Conservation (phyloP, 2,113 vertebrate genomes). For the Notarius quadriscutis region DNA sequence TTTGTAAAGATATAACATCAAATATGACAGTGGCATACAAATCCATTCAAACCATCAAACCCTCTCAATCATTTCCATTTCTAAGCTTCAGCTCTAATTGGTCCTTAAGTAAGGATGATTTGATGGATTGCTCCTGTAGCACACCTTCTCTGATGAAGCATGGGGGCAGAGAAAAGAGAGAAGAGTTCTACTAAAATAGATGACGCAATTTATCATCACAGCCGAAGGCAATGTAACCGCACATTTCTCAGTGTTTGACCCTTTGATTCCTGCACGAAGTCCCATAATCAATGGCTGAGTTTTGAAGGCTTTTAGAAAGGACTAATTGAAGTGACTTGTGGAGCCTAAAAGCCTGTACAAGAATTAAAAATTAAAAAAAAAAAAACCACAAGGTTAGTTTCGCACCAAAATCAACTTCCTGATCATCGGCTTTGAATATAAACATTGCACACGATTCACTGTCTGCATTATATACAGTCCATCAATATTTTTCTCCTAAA, state of each 20-base stretch:
- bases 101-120: conserved; percentile 66
- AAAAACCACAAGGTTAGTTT: neutral
- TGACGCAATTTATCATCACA: conserved; percentile 35
- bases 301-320: conserved; percentile 8
- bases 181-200: conserved; percentile 30
- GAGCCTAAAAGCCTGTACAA: neutral
- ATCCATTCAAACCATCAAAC: conserved; percentile 26
- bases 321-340: conserved; percentile 21
- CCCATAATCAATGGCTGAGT: conserved; percentile 36
- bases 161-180: conserved; percentile 34
- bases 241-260: conserved; percentile 36
- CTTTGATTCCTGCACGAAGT: conserved; percentile 31
- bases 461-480: neutral
- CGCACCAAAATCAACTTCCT: neutral
- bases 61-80: conserved; percentile 44
- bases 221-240: conserved; percentile 31
- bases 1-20: conserved; percentile 33
- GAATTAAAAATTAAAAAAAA: neutral
- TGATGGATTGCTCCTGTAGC: conserved; percentile 62
- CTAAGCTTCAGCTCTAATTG: conserved; percentile 56
- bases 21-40: conserved; percentile 13
- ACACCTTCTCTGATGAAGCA: conserved; percentile 64
- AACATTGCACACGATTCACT: neutral
- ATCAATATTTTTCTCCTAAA: neutral
- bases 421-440: neutral